Evolutionary conservation across 2,888 invertebrate species (phyloP).

Genomic region (Trachelus iudaicus): DNA sequence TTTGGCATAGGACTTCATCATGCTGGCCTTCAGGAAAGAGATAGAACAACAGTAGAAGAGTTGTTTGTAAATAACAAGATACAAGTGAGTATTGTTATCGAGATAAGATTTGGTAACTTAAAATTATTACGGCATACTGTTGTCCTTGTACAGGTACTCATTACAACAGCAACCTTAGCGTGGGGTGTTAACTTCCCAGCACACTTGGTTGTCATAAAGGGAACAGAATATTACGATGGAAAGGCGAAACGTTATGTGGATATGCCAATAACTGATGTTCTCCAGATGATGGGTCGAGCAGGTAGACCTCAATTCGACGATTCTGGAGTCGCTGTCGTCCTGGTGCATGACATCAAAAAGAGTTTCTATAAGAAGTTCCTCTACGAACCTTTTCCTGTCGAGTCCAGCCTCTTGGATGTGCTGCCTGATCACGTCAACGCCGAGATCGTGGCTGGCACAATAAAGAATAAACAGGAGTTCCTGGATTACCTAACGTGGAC

Average conservation of each 20-base stretch:
- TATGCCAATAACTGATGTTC: constrained; percentile 99
- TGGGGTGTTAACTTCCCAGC: constrained; percentile 99
- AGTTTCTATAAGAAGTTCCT: constrained; percentile 99
- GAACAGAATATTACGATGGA: constrained; percentile 98
- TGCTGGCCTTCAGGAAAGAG: constrained; percentile 94
- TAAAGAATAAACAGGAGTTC: constrained; percentile 91
- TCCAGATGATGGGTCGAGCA: constrained; percentile 99
- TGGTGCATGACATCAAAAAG: constrained; percentile 97
- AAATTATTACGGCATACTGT: neutral
- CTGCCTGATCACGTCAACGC: constrained; percentile 98
- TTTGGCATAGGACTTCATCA: constrained; percentile 99
- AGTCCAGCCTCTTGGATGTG: constrained; percentile 91
- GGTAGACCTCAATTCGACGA: constrained; percentile 98
- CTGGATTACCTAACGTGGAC: constrained; percentile 99
- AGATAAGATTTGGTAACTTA: constrained; percentile 4
- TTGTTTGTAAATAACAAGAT: constrained; percentile 95
- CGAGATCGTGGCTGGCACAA: constrained; percentile 94
- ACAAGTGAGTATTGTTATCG: constrained; percentile 72
- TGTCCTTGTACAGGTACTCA: constrained; percentile 74
- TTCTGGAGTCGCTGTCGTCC: constrained; percentile 87
- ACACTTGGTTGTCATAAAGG: constrained; percentile 97
- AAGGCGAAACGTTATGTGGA: constrained; percentile 97
- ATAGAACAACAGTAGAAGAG: constrained; percentile 92
- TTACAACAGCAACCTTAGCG: constrained; percentile 97
- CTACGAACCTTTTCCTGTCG: constrained; percentile 99